Percentiles rank a stretch among this genome's conserved stretches.
These are phyloP conservation scores for Augochlorella aurata DNA, from an alignment of 2,888 invertebrate species.

Conservation along the genomic window DNA sequence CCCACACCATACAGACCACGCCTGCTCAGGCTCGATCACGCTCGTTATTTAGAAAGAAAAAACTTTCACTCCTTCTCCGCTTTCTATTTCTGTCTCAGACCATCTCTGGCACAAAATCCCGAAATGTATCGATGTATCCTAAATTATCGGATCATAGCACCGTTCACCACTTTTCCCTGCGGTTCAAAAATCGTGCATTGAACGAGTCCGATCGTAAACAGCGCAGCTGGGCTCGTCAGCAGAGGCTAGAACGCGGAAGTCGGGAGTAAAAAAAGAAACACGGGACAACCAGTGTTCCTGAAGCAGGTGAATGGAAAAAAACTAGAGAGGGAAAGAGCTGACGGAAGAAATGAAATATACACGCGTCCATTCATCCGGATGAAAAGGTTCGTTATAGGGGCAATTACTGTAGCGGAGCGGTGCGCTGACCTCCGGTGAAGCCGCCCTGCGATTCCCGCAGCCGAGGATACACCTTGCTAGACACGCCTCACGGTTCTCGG, in stretches of 20 bases:
- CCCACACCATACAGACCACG: not conserved
- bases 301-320: slow-evolving; percentile 26
- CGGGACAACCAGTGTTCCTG: slow-evolving; percentile 4
- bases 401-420: slow-evolving; percentile 51
- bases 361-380: slow-evolving; percentile 51
- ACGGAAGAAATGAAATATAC: slow-evolving; percentile 49
- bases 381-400: slow-evolving; percentile 60
- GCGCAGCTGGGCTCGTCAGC: not conserved
- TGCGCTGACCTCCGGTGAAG: slow-evolving; percentile 48
- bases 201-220: not conserved
- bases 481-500: slow-evolving; percentile 40
- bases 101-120: too few relatives aligned
- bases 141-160: too few relatives aligned
- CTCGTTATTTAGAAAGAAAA: not conserved
- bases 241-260: slow-evolving; percentile 5
- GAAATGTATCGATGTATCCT: too few relatives aligned
- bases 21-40: not conserved
- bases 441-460: not conserved
- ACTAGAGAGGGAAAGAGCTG: not conserved
- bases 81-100: too few relatives aligned
- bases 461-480: slow-evolving; percentile 16
- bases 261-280: not conserved
- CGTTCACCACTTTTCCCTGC: not conserved
- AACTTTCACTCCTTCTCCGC: not conserved
- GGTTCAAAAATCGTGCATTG: not conserved